These are phyloP conservation scores for Euschistus heros DNA, from an alignment of 1,140 invertebrate genomes.

Conservation along the genomic window DNA sequence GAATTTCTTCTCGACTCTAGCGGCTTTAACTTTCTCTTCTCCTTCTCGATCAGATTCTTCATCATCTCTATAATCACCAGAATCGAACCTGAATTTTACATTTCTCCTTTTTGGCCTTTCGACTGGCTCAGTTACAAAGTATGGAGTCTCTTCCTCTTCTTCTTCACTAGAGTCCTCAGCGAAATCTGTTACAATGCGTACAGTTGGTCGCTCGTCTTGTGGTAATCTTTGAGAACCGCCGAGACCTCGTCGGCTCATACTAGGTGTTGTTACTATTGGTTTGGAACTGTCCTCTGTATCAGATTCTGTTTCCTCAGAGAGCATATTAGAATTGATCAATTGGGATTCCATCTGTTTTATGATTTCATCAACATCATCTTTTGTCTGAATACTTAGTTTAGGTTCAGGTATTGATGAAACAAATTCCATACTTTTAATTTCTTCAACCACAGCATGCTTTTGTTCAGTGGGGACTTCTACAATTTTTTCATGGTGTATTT, in stretches of 20 bases:
- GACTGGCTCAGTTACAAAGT: conserved; percentile 27
- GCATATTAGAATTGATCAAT: conserved; percentile 8
- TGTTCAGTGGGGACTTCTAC: neutral
- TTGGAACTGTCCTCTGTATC: neutral
- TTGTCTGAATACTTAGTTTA: neutral
- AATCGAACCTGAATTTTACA: conserved; percentile 9
- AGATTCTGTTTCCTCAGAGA: conserved; percentile 10
- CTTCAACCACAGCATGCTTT: neutral
- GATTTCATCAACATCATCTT: conserved; percentile 13
- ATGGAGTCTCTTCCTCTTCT: conserved; percentile 22
- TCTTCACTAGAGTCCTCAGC: conserved; percentile 24
- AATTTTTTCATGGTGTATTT: no score
- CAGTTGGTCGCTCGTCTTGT: conserved; percentile 27
- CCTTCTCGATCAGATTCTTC: conserved; percentile 27
- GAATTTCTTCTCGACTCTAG: conserved; percentile 45
- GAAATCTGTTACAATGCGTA: conserved; percentile 26
- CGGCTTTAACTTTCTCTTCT: conserved; percentile 23
- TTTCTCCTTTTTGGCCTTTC: conserved; percentile 26
- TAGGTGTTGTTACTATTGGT: conserved; percentile 28
- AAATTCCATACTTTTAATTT: conserved; percentile 2
- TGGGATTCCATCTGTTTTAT: conserved; percentile 20
- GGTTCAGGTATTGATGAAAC: no score
- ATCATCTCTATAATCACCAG: conserved; percentile 27
- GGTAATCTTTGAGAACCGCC: conserved; percentile 29
- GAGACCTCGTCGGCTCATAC: conserved; percentile 26